Evolutionary conservation across 2,113 vertebrate species (phyloP).

Genomic region (Hiodon tergisus): DNA sequence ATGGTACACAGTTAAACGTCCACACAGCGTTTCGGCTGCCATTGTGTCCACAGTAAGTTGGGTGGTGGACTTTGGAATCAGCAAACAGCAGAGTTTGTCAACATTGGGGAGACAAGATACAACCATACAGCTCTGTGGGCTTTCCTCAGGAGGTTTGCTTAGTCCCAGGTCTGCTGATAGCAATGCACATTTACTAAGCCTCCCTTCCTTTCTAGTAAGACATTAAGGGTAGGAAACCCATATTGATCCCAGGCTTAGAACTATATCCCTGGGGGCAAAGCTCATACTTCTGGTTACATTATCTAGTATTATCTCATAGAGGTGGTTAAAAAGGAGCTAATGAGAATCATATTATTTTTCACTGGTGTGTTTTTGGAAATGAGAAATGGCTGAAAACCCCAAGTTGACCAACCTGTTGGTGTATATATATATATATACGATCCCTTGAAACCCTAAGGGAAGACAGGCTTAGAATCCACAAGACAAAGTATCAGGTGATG

Average conservation of each 20-base stretch:
- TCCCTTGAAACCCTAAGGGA: background rate
- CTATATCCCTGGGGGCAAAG: background rate
- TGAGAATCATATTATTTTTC: background rate
- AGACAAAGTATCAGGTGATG: background rate
- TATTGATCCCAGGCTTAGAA: background rate
- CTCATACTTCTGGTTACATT: background rate
- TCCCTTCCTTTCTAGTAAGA: background rate
- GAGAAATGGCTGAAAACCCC: background rate
- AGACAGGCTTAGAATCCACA: background rate
- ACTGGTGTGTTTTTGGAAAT: conserved; percentile 7
- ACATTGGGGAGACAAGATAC: background rate
- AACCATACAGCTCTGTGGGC: background rate
- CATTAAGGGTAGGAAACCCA: background rate
- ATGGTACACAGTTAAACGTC: background rate
- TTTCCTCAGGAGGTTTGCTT: background rate
- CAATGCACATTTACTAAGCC: background rate
- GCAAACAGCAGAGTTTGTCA: conserved; percentile 13
- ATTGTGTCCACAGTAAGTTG: background rate
- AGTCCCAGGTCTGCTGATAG: background rate
- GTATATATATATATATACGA: background rate
- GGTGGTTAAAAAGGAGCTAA: background rate
- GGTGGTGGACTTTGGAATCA: background rate
- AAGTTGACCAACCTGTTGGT: background rate
- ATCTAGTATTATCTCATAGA: background rate
- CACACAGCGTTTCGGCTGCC: background rate